Evolutionary conservation across 1,140 invertebrate genomes (phyloP).

Genomic region (Macrobrachium rosenbergii): DNA sequence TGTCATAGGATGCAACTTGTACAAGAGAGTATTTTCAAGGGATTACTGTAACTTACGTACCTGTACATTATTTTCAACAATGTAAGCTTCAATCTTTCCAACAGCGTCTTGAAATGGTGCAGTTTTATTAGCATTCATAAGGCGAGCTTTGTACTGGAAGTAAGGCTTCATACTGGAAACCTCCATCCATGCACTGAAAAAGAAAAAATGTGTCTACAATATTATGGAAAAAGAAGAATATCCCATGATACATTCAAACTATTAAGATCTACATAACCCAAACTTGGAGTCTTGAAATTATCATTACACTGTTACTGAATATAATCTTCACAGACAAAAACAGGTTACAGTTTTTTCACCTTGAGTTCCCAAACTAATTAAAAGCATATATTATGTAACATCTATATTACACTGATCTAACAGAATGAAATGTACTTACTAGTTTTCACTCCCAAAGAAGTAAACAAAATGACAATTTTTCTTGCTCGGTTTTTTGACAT

Average conservation of each 20-base stretch:
- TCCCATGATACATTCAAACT: neutral
- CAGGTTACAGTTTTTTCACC: too few species aligned
- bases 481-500: constrained; percentile 71
- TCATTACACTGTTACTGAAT: too few species aligned
- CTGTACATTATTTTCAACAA: constrained; percentile 71
- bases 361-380: neutral
- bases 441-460: constrained; percentile 94
- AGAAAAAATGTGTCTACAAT: constrained; percentile 65
- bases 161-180: constrained; percentile 88
- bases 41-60: constrained; percentile 30
- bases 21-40: too few species aligned
- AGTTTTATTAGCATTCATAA: constrained; percentile 84
- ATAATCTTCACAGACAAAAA: too few species aligned
- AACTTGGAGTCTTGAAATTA: too few species aligned
- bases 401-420: neutral
- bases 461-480: constrained; percentile 85
- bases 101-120: constrained; percentile 87
- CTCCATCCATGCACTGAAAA: constrained; percentile 90
- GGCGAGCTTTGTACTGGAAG: constrained; percentile 83
- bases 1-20: too few species aligned
- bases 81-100: constrained; percentile 87
- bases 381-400: neutral
- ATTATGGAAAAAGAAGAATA: constrained; percentile 40
- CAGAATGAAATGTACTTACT: constrained; percentile 79
- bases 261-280: neutral